Evolutionary conservation across 1,140 invertebrate genomes (phyloP), one percentile per base, ranked within the genome.

Genomic region (Mesaphorura yosii): DNA sequence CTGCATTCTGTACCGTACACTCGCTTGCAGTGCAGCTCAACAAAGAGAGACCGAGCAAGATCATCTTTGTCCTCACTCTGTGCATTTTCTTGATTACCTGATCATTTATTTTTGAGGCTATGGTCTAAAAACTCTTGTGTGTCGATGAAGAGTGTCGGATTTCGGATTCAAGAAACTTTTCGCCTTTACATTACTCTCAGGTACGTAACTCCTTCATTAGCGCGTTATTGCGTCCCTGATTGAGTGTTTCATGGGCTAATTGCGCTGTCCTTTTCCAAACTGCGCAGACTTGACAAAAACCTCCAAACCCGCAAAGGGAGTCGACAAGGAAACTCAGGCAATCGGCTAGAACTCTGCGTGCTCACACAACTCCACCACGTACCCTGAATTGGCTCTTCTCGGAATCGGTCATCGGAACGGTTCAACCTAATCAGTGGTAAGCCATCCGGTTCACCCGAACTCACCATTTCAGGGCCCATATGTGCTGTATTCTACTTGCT

Each of bases 321-420:
- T 66, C 74, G 82, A 55, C 73, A 78, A 53, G 83, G 80, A 60
- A 85, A 85, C 70, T 75, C 80, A 67, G 83, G 81, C 64, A 86
- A 86, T 71, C 74, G 78, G 37, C 70, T 85, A 68, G 83, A 86
- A 75, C 75, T 84, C 64, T 74, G 82, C 67, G 83, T 86, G 17
- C 75, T 86, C 23, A 84, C 83, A 31, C 80, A 81, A 66, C 73
- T 86, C 52, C 82, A 85, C 69, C 82, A 85, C 82, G 83, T 85
- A 46, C 83, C 83, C 42, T 86, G 48, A 59, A 48, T 48, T 20
- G 20, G n/a, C n/a, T n/a, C n/a, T n/a, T n/a, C 20, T 48, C 19
- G 34, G 15, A n/a, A 39, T 23, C 41, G 15, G 28, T 34, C n/a
- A 34, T 7, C 6, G 40, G 20, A n/a, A 42, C 20, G 12, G 7